These are phyloP conservation scores for Triplophysa rosa DNA, from an alignment of 2,113 vertebrate genomes.

Conservation along the genomic window DNA sequence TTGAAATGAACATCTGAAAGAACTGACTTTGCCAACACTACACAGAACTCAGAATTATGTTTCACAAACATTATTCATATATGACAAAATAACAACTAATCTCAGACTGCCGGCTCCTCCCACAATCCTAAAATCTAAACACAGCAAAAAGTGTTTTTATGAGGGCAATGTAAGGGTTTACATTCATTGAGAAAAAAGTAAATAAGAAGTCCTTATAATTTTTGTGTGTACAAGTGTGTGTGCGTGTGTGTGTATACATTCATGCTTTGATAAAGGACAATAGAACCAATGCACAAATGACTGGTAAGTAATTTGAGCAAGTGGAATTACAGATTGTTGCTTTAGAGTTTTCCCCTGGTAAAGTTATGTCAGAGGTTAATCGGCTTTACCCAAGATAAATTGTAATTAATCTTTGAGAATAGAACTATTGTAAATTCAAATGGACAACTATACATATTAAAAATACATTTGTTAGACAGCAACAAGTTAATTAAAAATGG, in stretches of 20 bases:
- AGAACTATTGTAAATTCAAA: not conserved
- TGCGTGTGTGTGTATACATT: not conserved
- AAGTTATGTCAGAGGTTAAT: slow-evolving; percentile 19
- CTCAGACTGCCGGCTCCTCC: not conserved
- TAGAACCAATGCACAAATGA: not conserved
- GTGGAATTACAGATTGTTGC: not conserved
- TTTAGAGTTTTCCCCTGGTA: not conserved
- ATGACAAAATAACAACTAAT: not conserved
- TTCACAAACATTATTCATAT: not conserved
- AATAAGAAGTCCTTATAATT: not conserved
- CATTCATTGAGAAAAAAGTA: not conserved
- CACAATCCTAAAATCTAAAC: not conserved
- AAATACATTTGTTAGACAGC: slow-evolving; percentile 5
- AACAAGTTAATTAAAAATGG: slow-evolving; percentile 24
- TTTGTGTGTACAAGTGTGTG: not conserved
- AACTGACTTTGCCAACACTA: not conserved
- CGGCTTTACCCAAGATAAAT: not conserved
- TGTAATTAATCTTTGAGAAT: not conserved
- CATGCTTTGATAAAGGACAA: not conserved
- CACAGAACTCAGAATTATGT: not conserved
- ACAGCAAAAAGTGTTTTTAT: not conserved
- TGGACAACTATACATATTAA: not conserved
- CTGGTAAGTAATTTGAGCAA: not conserved
- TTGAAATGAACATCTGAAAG: not conserved
- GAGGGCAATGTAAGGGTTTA: not conserved